Base-by-base conservation (phyloP, 2,113 vertebrate genomes). In the Pachyramphus minor region DNA sequence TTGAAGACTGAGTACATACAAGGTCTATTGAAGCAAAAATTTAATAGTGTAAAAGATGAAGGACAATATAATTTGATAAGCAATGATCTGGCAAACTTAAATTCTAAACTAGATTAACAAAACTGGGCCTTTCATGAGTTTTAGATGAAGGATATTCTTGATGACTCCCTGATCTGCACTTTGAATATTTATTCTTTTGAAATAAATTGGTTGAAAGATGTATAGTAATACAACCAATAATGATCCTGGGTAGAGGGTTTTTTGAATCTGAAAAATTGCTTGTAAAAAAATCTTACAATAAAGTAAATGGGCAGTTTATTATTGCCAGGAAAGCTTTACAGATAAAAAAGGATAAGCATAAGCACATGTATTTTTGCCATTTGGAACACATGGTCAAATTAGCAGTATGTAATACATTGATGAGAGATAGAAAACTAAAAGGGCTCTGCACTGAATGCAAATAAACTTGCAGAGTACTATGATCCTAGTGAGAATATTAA, bases 321-420 rank as follows among this genome's bases (percentile, higher is more conserved):
- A 15, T 50, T 37, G 14, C 19, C 25, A 22, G 6, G 11, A 80
- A 76, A 77, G 4, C 4, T 17, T 71, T 59, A 42, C n/a, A 33
- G 10, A 44, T 6, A 80, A 52, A 59, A 19, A 59, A 35, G 2
- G 27, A 72, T n/a, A 79, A 81, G 8, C 31, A 63, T 7, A 59
- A 76, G 18, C 10, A 67, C 56, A 52, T 71, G 11, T 78, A 9
- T 5, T 76, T 67, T 42, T 84, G 37, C 58, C 4, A 60, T n/a
- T 56, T 89, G n/a, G 12, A 85, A 82, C 8, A 28, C 11, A 44
- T 2, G 63, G 10, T n/a, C 35, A 47, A 14, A 39, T 42, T 69
- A 76, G 7, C 14, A 6, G 4, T 23, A 47, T 1, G 1, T 23
- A 30, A 60, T 62, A 39, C 1, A 5, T 9, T 52, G 23, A 75